Base-by-base conservation (phyloP, 2,113 vertebrate genomes). In the Cervus canadensis region DNA sequence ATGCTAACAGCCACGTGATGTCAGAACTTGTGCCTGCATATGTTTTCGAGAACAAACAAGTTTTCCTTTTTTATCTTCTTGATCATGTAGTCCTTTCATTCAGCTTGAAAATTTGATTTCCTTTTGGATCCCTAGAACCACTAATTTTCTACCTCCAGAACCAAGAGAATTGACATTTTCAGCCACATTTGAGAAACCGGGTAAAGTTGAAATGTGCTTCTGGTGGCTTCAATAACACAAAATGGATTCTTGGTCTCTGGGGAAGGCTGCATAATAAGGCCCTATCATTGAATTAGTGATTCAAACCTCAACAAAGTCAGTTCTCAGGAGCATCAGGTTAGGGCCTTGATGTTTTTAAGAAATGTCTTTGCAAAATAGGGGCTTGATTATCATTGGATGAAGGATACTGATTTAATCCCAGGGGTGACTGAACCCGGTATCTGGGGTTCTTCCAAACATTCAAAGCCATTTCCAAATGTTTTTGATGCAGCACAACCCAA, bases 391-490 rank as follows among this genome's bases (percentile, higher is more conserved):
- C 97, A 93, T 12, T 97, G 97, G 87, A 98, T 95, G 89, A 98
- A 97, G 98, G 98, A 97, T 96, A 98, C 16, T 94, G 97, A 96
- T 95, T 97, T 97, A 95, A 97, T 97, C 97, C 97, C 95, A 97
- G 89, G 94, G 98, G 96, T 98, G 96, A 90, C 84, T 97, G 98
- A 98, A 98, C 97, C 95, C 36, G 4, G 50, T 97, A 94, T 98
- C 97, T 98, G 95, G 96, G 98, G 97, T 98, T 97, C 92, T 98
- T 98, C 97, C 96, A 98, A 98, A 98, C 98, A 98, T 98, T 97
- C 95, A 98, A 98, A 98, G 97, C 97, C 97, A 96, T 96, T 97
- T 98, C 98, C 97, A 98, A 98, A 98, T 98, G 98, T 98, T 98
- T 98, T 97, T 97, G 97, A 98, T 97, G 98, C 97, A 97, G 97